phyloP scores from a whole-genome alignment of 23 tunicate genomes.

The Diplosoma virens region DNA sequence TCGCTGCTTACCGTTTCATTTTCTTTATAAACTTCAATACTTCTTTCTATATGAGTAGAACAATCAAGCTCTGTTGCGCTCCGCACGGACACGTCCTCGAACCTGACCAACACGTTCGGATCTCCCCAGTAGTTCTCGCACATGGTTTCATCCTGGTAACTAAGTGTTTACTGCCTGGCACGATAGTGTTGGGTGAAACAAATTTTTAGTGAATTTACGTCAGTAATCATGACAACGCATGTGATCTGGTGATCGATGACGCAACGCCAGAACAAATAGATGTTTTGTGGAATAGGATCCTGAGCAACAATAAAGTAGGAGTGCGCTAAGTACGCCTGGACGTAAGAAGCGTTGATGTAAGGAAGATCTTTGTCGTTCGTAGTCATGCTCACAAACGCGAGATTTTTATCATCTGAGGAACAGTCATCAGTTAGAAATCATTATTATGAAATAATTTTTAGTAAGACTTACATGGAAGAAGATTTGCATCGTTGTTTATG shows the following conservation, averaged over 20 bases:
- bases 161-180: not conserved
- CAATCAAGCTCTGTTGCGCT: slow-evolving; percentile 2
- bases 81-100: slow-evolving; percentile 24
- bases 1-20: slow-evolving; percentile 35
- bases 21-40: slow-evolving; percentile 9
- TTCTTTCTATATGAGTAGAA: slow-evolving; percentile 18
- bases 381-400: slow-evolving; percentile 1
- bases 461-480: slow-evolving; percentile 19
- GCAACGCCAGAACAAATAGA: slow-evolving; percentile 20
- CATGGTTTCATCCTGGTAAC: not conserved
- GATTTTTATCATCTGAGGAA: not conserved
- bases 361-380: slow-evolving; percentile 3
- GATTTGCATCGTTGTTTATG: not conserved
- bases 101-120: not conserved
- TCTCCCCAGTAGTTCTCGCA: slow-evolving; percentile 26
- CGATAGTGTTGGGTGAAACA: not conserved
- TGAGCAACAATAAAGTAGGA: slow-evolving; percentile 13
- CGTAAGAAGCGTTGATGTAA: not conserved
- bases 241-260: slow-evolving; percentile 6
- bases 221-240: slow-evolving; percentile 21
- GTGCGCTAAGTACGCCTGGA: not conserved
- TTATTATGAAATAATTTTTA: too few species aligned
- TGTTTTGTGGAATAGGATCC: not conserved
- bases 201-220: slow-evolving; percentile 6
- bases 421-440: not conserved